A percentile compares a stretch with the other conserved stretches of the same genome.
Conservation (phyloP, 1,140 invertebrate species). For the Pygmarrhopalites habei region DNA sequence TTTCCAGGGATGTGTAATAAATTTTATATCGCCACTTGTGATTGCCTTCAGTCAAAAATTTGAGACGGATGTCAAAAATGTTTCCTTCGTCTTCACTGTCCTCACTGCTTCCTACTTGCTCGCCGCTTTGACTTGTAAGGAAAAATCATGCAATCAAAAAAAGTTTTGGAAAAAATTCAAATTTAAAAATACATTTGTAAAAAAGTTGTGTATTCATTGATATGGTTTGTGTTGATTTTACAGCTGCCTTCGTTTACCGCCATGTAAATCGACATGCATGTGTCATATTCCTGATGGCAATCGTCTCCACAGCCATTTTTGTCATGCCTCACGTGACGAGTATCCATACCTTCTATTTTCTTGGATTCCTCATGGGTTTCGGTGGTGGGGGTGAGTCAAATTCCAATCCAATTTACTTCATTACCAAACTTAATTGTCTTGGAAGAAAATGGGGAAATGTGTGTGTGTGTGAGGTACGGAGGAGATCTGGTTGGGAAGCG, state of each 20-base stretch:
- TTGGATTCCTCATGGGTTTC: slow-evolving; percentile 2
- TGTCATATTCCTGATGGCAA: not conserved
- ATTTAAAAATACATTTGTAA: not conserved
- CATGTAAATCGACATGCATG: slow-evolving; percentile 6
- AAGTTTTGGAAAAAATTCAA: not conserved
- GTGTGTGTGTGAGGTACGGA: too few species aligned
- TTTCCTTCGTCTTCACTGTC: not conserved
- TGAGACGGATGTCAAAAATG: not conserved
- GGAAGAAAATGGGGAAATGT: too few species aligned
- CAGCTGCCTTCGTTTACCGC: slow-evolving; percentile 13
- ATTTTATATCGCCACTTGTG: not conserved
- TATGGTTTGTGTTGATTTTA: too few species aligned
- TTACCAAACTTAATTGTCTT: too few species aligned
- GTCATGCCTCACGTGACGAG: not conserved
- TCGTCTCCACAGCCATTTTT: not conserved
- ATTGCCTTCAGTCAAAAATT: not conserved
- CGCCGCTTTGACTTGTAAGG: not conserved
- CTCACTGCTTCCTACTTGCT: not conserved
- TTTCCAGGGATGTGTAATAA: not conserved
- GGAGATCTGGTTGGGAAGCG: too few species aligned
- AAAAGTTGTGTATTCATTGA: not conserved
- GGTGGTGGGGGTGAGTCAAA: slow-evolving; percentile 2
- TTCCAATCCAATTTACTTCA: too few species aligned
- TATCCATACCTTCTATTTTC: not conserved
- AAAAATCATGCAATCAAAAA: not conserved